Conservation (phyloP, 92 coral and sea anemone species). For the Epizoanthus rinbou region DNA sequence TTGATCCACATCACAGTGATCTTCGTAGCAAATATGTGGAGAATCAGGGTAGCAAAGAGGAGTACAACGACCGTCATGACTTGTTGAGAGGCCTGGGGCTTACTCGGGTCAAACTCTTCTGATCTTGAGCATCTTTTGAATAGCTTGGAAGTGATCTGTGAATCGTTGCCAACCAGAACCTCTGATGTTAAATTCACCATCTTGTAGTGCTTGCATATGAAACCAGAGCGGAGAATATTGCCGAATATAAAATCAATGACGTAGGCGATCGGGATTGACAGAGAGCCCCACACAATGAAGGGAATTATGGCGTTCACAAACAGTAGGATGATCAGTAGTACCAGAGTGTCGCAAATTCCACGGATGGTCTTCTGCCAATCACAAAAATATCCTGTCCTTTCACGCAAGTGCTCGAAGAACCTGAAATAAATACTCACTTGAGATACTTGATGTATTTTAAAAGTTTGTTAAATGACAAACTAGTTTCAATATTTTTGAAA, state of each 20-base stretch:
- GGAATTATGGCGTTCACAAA: constrained; percentile 78
- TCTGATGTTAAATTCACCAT: not conserved
- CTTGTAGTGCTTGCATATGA: constrained; percentile 50
- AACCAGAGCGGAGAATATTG: constrained; percentile 64
- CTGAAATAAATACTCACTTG: not conserved
- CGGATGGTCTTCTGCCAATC: constrained; percentile 64
- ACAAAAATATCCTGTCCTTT: constrained; percentile 72
- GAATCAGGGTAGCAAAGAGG: not conserved
- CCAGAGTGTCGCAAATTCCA: constrained; percentile 61
- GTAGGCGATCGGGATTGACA: constrained; percentile 73
- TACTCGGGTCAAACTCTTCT: constrained; percentile 26
- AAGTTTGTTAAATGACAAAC: too few relatives aligned
- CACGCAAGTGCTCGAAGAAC: constrained; percentile 82
- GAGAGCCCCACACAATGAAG: constrained; percentile 63
- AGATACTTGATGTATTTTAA: too few relatives aligned
- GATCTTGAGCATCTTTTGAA: constrained; percentile 34
- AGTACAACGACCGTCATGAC: constrained; percentile 43
- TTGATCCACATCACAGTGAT: constrained; percentile 4
- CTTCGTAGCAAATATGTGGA: constrained; percentile 9
- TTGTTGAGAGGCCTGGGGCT: constrained; percentile 56
- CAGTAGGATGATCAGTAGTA: constrained; percentile 51
- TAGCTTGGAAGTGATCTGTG: constrained; percentile 22
- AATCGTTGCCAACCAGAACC: not conserved
- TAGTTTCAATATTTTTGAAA: too few relatives aligned
- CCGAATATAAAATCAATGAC: constrained; percentile 78